Percentiles rank a stretch among this genome's conserved stretches.
These are phyloP conservation scores for Drosophila saltans DNA, from an alignment of 1,140 invertebrate species.

Conservation along the genomic window DNA sequence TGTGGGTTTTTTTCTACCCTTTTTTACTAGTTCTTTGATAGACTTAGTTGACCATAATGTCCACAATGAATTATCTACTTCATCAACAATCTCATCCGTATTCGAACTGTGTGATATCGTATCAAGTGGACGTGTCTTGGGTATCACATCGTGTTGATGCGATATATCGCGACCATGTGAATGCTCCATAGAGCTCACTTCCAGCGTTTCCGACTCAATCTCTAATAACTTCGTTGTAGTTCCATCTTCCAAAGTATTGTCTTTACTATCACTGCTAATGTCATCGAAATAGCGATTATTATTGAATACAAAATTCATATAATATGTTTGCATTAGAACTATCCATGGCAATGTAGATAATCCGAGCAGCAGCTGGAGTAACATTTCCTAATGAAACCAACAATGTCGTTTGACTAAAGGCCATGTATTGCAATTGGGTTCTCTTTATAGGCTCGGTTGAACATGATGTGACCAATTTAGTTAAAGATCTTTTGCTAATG, in stretches of 20 bases:
- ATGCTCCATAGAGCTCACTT: constrained; percentile 31
- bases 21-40: not conserved
- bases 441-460: constrained; percentile 51
- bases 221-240: not conserved
- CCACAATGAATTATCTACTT: not conserved
- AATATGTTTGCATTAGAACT: constrained; percentile 56
- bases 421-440: constrained; percentile 11
- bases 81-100: not conserved
- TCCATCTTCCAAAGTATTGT: not conserved
- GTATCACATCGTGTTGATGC: not conserved
- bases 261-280: not conserved
- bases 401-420: not conserved
- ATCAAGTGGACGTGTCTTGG: not conserved
- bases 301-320: constrained; percentile 68
- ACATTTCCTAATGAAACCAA: constrained; percentile 27
- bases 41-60: not conserved
- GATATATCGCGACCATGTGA: not conserved
- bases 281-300: constrained; percentile 33
- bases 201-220: constrained; percentile 13
- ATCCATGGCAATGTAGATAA: constrained; percentile 33
- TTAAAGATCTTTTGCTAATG: constrained; percentile 22
- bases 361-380: constrained; percentile 35
- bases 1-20: not conserved
- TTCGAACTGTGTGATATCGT: not conserved
- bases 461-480: constrained; percentile 27